These are phyloP conservation scores for Prionailurus bengalensis DNA, from an alignment of 2,113 vertebrate species.

Conservation along the genomic window DNA sequence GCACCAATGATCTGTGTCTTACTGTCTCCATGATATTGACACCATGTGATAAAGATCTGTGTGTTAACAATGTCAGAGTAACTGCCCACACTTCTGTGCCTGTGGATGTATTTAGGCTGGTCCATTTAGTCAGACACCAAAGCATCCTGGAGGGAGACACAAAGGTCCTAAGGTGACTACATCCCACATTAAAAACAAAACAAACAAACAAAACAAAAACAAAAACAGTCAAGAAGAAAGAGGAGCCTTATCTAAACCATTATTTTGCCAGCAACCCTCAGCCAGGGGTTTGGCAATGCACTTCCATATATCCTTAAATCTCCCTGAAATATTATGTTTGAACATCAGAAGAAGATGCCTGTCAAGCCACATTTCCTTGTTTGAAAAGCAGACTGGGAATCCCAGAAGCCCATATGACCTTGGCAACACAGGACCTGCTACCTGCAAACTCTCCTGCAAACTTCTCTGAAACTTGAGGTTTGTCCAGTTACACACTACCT, in stretches of 20 bases:
- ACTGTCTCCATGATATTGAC: constrained; percentile 15
- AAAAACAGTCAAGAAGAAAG: not conserved
- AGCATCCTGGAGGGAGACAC: not conserved
- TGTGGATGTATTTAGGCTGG: not conserved
- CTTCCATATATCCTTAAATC: not conserved
- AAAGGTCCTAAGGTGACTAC: not conserved
- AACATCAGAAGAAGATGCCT: not conserved
- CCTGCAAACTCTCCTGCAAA: not conserved
- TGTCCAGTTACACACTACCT: not conserved
- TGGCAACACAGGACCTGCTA: not conserved
- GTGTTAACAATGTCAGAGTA: not conserved
- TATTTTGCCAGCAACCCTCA: not conserved
- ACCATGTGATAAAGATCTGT: constrained; percentile 39
- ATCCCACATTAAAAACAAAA: not conserved
- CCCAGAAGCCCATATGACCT: not conserved
- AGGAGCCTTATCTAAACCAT: not conserved
- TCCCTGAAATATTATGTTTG: not conserved
- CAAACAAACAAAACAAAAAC: too few species aligned
- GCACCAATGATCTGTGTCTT: not conserved
- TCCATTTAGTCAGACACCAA: constrained; percentile 15
- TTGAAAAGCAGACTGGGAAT: not conserved
- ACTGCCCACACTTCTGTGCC: not conserved
- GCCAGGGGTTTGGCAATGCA: not conserved
- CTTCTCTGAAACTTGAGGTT: not conserved
- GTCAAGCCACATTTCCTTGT: not conserved